Evolutionary conservation across 2,888 invertebrate genomes (phyloP).

Genomic region (Orchestes rusci): DNA sequence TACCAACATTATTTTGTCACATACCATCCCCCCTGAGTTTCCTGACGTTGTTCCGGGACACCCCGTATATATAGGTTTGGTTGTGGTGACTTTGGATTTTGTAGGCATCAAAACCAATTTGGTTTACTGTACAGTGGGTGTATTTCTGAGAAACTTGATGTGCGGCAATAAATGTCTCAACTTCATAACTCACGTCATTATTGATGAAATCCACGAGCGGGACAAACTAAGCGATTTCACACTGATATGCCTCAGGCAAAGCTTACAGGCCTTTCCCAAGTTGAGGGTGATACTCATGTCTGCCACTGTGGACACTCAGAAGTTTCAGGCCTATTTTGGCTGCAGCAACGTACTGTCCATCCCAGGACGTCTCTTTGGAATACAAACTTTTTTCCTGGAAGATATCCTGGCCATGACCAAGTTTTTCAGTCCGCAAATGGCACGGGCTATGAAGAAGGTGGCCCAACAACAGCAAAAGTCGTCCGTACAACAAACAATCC

Average conservation of each 20-base stretch:
- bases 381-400: constrained; percentile 71
- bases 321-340: constrained; percentile 79
- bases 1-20: no score
- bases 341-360: constrained; percentile 68
- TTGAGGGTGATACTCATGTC: constrained; percentile 84
- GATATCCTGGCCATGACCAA: constrained; percentile 62
- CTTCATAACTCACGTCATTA: constrained; percentile 76
- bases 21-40: no score
- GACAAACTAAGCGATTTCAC: constrained; percentile 91
- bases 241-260: constrained; percentile 74
- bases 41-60: no score
- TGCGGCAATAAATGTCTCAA: constrained; percentile 60
- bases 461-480: constrained; percentile 32
- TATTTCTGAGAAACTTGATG: constrained; percentile 82
- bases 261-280: constrained; percentile 60
- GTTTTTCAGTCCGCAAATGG: constrained; percentile 41
- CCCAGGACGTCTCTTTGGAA: constrained; percentile 68
- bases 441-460: constrained; percentile 26
- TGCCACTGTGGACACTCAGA: constrained; percentile 79
- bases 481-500: neutral
- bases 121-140: constrained; percentile 89
- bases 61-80: no score
- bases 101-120: constrained; percentile 65
- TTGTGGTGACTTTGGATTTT: constrained; percentile 3
- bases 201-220: constrained; percentile 95